Evolutionary conservation across 1,140 invertebrate genomes (phyloP).

Genomic region (Scaptomyza hsui): DNA sequence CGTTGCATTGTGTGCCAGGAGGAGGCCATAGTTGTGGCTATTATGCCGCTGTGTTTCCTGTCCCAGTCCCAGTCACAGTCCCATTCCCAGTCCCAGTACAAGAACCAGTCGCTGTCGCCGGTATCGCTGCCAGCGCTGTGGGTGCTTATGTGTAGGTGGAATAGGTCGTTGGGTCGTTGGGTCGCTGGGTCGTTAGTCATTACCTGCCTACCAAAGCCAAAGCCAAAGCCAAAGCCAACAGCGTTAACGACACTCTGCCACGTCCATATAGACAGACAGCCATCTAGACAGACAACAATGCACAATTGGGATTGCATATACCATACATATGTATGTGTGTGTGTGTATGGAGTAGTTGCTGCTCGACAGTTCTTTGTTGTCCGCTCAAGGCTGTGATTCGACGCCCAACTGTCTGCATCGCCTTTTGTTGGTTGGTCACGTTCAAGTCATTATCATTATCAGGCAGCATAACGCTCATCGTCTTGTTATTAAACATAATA

Average conservation of each 20-base stretch:
- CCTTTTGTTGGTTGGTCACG: conserved; percentile 20
- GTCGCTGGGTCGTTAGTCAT: conserved; percentile 29
- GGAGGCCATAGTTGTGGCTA: conserved; percentile 28
- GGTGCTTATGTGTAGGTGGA: no score
- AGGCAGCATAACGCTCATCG: conserved; percentile 4
- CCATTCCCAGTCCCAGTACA: no score
- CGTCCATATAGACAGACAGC: neutral
- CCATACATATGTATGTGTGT: no score
- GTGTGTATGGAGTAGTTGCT: neutral
- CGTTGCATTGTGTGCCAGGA: conserved; percentile 42
- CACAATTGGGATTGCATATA: conserved; percentile 22
- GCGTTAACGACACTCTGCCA: conserved; percentile 28
- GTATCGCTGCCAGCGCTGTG: neutral
- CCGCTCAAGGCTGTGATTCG: conserved; percentile 22
- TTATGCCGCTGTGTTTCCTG: conserved; percentile 49
- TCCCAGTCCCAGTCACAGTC: neutral
- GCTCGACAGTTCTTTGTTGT: conserved; percentile 11
- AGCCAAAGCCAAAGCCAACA: conserved; percentile 17
- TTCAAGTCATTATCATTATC: conserved; percentile 39
- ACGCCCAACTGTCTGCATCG: neutral
- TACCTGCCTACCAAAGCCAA: conserved; percentile 10
- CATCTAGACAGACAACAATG: conserved; percentile 25
- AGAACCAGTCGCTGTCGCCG: neutral
- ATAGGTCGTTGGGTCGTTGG: conserved; percentile 8
- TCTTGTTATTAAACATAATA: conserved; percentile 44